Conservation (phyloP, 1,140 invertebrate species). For the Diploscapter pachys region DNA sequence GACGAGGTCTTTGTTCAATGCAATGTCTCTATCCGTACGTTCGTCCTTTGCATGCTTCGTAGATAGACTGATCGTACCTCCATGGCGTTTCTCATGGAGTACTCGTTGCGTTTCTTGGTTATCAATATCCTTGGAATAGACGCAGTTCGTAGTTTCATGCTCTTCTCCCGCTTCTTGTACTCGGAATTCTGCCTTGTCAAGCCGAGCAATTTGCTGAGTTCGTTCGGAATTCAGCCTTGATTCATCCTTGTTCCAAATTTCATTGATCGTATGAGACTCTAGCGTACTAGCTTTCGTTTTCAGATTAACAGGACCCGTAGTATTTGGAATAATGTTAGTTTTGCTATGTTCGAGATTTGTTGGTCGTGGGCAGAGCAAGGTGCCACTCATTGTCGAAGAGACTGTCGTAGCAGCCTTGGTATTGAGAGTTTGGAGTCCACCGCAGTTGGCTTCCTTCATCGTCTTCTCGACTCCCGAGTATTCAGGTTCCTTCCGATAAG, state of each 20-base stretch:
- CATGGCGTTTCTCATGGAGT: constrained; percentile 13
- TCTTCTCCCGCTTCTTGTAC: constrained; percentile 31
- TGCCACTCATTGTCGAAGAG: constrained; percentile 3
- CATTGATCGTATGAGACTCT: constrained; percentile 12
- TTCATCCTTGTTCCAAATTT: constrained; percentile 10
- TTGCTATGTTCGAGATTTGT: constrained; percentile 20
- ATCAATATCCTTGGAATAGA: constrained; percentile 17
- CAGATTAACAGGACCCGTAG: constrained; percentile 19
- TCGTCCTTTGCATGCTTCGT: constrained; percentile 13
- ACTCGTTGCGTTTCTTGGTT: background rate
- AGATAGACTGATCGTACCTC: constrained; percentile 21
- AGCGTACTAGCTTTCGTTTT: constrained; percentile 8
- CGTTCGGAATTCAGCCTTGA: background rate
- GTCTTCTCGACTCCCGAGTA: constrained; percentile 8
- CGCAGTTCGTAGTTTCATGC: constrained; percentile 18
- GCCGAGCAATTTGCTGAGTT: constrained; percentile 9
- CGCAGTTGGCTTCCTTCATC: constrained; percentile 22
- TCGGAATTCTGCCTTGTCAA: constrained; percentile 15
- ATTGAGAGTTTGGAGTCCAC: constrained; percentile 18
- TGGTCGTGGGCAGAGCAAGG: constrained; percentile 24
- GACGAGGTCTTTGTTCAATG: too few species aligned
- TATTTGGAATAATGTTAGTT: constrained; percentile 31
- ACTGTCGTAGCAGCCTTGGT: constrained; percentile 25
- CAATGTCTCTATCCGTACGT: too few species aligned
- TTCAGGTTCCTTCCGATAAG: constrained; percentile 17